Conservation (phyloP, 2,888 invertebrate genomes). For the Tetramorium bicarinatum region DNA sequence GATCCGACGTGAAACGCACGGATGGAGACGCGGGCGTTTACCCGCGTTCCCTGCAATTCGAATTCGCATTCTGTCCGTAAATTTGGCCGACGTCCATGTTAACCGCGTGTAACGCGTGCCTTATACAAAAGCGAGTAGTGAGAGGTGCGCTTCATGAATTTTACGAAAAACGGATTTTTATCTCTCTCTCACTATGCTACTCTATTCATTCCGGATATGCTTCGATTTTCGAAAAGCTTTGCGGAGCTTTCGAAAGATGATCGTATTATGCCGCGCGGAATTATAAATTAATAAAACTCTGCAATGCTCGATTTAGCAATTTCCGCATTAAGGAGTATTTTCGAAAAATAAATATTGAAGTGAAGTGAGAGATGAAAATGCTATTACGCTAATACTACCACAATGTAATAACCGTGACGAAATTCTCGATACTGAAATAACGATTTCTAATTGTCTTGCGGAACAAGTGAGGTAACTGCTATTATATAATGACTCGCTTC, state of each 20-base stretch:
- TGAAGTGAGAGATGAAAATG: background rate
- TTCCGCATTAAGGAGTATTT: background rate
- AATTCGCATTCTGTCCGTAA: conserved; percentile 43
- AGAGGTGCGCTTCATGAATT: conserved; percentile 11
- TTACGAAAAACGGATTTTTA: conserved; percentile 20
- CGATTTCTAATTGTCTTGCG: background rate
- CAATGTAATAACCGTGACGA: background rate
- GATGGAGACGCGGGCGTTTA: conserved; percentile 49
- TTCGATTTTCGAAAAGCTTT: background rate
- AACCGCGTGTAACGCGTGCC: conserved; percentile 35
- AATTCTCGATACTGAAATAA: background rate
- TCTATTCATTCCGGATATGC: background rate
- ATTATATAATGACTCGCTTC: background rate
- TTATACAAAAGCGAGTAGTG: conserved; percentile 25
- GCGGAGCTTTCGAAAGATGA: background rate
- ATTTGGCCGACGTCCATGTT: conserved; percentile 43
- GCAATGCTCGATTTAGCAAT: background rate
- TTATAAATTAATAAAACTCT: background rate
- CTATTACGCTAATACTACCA: background rate
- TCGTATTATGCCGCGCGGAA: background rate
- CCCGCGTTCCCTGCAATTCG: conserved; percentile 38
- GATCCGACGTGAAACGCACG: conserved; percentile 56
- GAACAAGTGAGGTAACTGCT: background rate
- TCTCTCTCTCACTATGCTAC: background rate
- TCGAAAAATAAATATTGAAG: background rate